Evolutionary conservation across 30 jellyfish, hydroid and myxozoan genomes (phyloP).

Genomic region (Catostylus mosaicus): DNA sequence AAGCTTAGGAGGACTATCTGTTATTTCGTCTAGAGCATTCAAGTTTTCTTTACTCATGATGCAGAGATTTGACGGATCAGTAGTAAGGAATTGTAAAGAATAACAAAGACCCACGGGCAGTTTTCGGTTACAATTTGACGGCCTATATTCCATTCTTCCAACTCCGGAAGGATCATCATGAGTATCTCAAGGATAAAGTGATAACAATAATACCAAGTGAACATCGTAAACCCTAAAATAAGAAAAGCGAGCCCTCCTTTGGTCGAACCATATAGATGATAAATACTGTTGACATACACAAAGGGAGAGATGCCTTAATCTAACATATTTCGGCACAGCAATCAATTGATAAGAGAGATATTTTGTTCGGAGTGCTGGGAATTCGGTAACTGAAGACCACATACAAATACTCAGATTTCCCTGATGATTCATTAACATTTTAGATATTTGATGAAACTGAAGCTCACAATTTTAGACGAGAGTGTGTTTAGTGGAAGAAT

Average conservation of each 20-base stretch:
- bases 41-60: background rate
- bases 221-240: background rate
- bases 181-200: background rate
- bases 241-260: background rate
- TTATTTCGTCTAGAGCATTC: background rate
- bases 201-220: background rate
- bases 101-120: background rate
- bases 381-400: no score
- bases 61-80: background rate
- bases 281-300: background rate
- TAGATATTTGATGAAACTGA: no score
- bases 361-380: no score
- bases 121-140: background rate
- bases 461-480: no score
- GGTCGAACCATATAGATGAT: no score
- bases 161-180: constrained; percentile 4
- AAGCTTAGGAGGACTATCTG: background rate
- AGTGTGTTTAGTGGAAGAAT: no score
- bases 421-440: no score
- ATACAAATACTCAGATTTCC: no score
- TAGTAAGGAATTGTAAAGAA: background rate
- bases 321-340: no score
- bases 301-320: background rate
- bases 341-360: no score
- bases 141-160: background rate